Percentiles rank a stretch among this genome's conserved stretches.
Conservation (phyloP, 2,113 vertebrate genomes). For the Hiodon tergisus region DNA sequence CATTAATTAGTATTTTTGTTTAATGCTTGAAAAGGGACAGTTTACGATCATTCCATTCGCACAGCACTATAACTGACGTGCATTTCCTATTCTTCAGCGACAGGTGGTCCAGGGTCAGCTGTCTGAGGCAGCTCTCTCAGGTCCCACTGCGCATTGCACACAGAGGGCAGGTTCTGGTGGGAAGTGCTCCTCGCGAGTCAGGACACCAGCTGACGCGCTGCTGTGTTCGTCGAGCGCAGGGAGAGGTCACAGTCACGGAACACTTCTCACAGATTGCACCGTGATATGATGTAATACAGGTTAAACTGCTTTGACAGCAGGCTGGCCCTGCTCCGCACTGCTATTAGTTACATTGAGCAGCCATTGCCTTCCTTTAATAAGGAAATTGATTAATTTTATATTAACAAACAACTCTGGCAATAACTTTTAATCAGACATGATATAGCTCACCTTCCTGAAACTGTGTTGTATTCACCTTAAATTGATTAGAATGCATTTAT, state of each 20-base stretch:
- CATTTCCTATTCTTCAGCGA: too few species aligned
- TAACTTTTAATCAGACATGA: neutral
- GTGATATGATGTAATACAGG: slow-evolving; percentile 7
- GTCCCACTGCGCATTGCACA: neutral
- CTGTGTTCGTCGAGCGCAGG: neutral
- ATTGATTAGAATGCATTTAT: too few species aligned
- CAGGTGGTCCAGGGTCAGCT: too few species aligned
- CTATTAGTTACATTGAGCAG: slow-evolving; percentile 1
- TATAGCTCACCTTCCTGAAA: too few species aligned
- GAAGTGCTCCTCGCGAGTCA: neutral
- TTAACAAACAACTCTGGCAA: slow-evolving; percentile 4
- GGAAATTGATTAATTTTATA: neutral
- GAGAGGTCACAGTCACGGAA: neutral
- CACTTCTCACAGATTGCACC: neutral
- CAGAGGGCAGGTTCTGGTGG: too few species aligned
- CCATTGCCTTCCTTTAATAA: neutral
- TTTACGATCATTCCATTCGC: too few species aligned
- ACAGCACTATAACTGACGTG: too few species aligned
- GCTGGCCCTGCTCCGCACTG: neutral
- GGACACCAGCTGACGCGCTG: neutral
- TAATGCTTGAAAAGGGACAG: too few species aligned
- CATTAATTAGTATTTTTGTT: too few species aligned
- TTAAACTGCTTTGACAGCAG: neutral
- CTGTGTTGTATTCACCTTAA: too few species aligned
- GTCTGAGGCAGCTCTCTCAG: neutral